Base-by-base conservation (phyloP, 1,140 invertebrate genomes). In the Thaumatotibia leucotreta region DNA sequence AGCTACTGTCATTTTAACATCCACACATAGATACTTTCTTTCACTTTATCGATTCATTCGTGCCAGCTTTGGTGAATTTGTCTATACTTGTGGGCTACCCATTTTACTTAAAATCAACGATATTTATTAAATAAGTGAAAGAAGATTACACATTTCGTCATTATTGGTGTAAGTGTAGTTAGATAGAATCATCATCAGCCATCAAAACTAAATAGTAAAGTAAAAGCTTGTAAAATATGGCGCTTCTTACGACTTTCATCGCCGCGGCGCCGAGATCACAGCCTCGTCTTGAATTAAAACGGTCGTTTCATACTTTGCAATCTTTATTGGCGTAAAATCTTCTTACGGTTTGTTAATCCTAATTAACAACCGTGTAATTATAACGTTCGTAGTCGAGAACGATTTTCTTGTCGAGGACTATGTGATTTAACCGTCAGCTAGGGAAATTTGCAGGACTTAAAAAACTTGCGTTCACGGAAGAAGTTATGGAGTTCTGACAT, bases 361-460 rank as follows among this genome's bases (percentile, higher is more conserved):
- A 76, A 83, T 83, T 78, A 83, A 79, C 72, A 71, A 72, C 72
- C 72, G 74, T 73, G 76, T 80, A 82, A 83, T 82, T 80, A 80
- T 72, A 70, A 75, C 70, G 70, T 74, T 72, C 66, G 69, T 73
- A 64, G 69, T 71, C 74, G 27, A 58, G 62, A 70, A 67, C 69
- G 67, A 75, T 76, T 80, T 78, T 67, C 72, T 67, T 75, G 69
- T 70, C 67, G 68, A 70, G 67, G 61, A 73, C 63, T 69, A 63
- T 76, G 71, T 72, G 69, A 75, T 75, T 75, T 75, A 71, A 77
- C 72, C 71, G 74, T 45, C 39, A 20, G 39, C 14, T 45, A 20
- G 39, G 17, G 39, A 45, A 45, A 45, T 45, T 45, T 45, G 11
- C 27, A 27, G 9, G 50, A 58, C n/a, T 10, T 27, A 27, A 27